These are phyloP conservation scores for Mus spicilegus DNA, from an alignment of 2,113 vertebrate genomes.

Conservation along the genomic window DNA sequence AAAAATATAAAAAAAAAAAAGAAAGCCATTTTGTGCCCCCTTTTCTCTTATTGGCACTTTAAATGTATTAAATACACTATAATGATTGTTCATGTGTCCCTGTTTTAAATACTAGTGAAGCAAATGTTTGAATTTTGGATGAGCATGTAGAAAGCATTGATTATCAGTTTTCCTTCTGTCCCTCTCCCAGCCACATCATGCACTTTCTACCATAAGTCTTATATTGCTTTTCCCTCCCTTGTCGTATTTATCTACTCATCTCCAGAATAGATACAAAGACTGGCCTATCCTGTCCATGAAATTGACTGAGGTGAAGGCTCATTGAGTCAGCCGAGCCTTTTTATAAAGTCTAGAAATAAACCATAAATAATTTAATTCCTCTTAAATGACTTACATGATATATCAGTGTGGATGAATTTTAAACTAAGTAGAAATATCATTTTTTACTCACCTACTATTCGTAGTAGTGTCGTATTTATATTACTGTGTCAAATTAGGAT, in stretches of 20 bases:
- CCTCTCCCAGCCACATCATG: background rate
- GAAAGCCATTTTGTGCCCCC: background rate
- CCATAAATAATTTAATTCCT: background rate
- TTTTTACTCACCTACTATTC: background rate
- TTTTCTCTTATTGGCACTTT: background rate
- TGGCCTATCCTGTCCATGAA: background rate
- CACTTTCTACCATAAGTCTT: background rate
- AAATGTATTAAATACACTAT: background rate
- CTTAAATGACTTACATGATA: background rate
- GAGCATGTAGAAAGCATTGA: background rate
- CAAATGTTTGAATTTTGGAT: background rate
- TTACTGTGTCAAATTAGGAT: background rate
- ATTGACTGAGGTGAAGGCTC: background rate
- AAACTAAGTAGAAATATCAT: background rate
- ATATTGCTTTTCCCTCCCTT: background rate
- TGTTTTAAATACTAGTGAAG: constrained; percentile 30
- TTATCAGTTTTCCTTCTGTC: background rate
- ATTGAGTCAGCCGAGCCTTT: background rate
- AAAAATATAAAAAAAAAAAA: background rate
- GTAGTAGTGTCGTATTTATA: constrained; percentile 22
- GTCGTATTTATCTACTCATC: background rate
- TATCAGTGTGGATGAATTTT: background rate
- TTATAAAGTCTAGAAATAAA: background rate
- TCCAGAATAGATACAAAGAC: background rate
- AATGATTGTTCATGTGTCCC: background rate